These are phyloP conservation scores for Phortica variegata DNA, from an alignment of 1,140 invertebrate genomes.

Conservation along the genomic window DNA sequence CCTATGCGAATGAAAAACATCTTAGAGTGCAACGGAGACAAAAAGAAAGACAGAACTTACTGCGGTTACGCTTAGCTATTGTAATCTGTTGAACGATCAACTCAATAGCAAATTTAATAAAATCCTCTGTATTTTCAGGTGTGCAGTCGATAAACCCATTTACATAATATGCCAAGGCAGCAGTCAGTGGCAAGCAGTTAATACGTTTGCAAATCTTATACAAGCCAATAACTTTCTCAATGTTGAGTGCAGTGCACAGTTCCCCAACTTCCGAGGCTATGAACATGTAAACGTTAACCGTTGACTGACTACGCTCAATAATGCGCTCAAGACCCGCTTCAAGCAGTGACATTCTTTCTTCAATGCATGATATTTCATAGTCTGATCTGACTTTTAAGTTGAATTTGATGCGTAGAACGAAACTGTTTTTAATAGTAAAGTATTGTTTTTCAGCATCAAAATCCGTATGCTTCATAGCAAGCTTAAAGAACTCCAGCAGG, in stretches of 20 bases:
- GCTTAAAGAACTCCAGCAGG: conserved; percentile 38
- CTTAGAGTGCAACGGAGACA: too few species aligned
- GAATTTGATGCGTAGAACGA: conserved; percentile 31
- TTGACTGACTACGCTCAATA: conserved; percentile 31
- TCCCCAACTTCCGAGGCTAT: conserved; percentile 38
- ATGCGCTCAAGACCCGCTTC: conserved; percentile 38
- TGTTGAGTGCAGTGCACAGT: conserved; percentile 26
- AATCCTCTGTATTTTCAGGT: conserved; percentile 27
- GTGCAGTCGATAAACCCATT: conserved; percentile 36
- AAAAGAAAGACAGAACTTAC: too few species aligned
- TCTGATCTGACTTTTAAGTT: conserved; percentile 23
- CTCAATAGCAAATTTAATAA: conserved; percentile 39
- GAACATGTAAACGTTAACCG: conserved; percentile 34
- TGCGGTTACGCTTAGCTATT: conserved; percentile 20
- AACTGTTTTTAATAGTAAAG: conserved; percentile 32
- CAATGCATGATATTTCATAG: conserved; percentile 24
- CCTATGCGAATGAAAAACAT: conserved; percentile 5
- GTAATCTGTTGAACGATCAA: conserved; percentile 45
- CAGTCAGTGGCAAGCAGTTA: conserved; percentile 37
- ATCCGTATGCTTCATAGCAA: conserved; percentile 29
- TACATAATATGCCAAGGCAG: conserved; percentile 40
- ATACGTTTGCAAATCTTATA: conserved; percentile 33
- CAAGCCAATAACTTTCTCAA: conserved; percentile 35
- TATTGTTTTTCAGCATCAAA: conserved; percentile 23
- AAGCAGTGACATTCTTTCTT: conserved; percentile 25